These are phyloP conservation scores for Digitonthophagus gazella DNA, from an alignment of 2,888 invertebrate species.

Conservation along the genomic window DNA sequence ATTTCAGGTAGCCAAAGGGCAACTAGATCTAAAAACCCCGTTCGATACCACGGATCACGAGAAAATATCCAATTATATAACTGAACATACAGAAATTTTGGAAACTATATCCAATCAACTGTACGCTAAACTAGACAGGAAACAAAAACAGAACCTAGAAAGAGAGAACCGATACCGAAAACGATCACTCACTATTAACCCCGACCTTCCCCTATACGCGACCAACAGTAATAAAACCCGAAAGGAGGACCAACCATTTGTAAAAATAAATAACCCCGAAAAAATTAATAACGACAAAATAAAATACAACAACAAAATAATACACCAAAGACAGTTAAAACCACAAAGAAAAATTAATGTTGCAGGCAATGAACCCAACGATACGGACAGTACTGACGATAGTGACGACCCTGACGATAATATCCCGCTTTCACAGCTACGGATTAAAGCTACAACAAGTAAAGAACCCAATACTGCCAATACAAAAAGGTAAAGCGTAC, in stretches of 20 bases:
- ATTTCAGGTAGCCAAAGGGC: constrained; percentile 28
- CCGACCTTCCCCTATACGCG: neutral
- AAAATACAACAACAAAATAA: constrained; percentile 10
- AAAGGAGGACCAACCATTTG: constrained; percentile 4
- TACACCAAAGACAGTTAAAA: constrained; percentile 17
- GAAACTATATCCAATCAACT: constrained; percentile 12
- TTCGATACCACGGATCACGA: constrained; percentile 22
- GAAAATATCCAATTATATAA: constrained; percentile 18
- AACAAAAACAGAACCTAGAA: constrained; percentile 15
- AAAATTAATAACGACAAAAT: constrained; percentile 10
- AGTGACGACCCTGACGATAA: constrained; percentile 18
- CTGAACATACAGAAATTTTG: constrained; percentile 18
- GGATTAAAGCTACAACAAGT: too few relatives aligned
- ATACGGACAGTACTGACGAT: too few relatives aligned
- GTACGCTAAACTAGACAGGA: constrained; percentile 1
- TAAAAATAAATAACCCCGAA: constrained; percentile 6
- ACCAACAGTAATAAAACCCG: neutral
- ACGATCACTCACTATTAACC: neutral
- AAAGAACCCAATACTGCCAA: too few relatives aligned
- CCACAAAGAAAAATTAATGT: constrained; percentile 18
- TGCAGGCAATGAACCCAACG: constrained; percentile 17
- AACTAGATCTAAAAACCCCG: constrained; percentile 23
- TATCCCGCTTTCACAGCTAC: too few relatives aligned
- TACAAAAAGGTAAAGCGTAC: too few relatives aligned
- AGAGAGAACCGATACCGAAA: too few relatives aligned